Evolutionary conservation across 2,797 vertebrate species (phyloP), one percentile per base, ranked within the genome.

Genomic region (Tapirus indicus): DNA sequence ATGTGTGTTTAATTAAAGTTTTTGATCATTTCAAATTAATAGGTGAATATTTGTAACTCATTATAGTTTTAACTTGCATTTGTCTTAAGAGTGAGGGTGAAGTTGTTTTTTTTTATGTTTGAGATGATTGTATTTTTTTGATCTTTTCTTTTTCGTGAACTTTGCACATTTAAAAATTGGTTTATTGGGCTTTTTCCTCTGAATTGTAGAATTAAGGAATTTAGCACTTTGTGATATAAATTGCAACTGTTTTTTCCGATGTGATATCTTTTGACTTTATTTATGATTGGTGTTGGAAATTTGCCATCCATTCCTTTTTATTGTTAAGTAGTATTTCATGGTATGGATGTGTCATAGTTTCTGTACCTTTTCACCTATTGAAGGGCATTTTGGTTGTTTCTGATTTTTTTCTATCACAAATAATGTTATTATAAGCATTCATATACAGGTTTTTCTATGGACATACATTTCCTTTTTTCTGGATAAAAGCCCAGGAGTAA

Each of bases 21-120:
- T 84, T 71, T 77, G 60, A 86, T 86, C 29, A n/a, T 74, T 95
- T 64, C 8, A 91, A 44, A 95, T 78, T 69, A 77, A 69, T 62
- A 69, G 68, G 12, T 87, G 16, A 54, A 52, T 78, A 41, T 91
- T 82, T 91, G 10, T 41, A 74, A 68, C 9, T 93, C 29, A 69
- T 71, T 82, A 38, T 71, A 32, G 62, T 90, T 86, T 95, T 90
- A 90, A 75, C n/a, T 96, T 93, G 7, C 25, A 75, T 75, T 74
- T 71, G 21, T 56, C 11, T 60, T 95, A 78, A 62, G 38, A 69
- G 17, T 74, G 85, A 88, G 7, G 21, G 5, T 95, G 6, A 78
- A 66, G 32, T 29, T 38, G 21, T 41, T 54, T 72, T 60, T 32
- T 14, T 60, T 32, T 52, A 25, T 52, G 32, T 87, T 85, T 94